phyloP scores from a whole-genome alignment of 2,797 vertebrate species.

The Danio choprae region DNA sequence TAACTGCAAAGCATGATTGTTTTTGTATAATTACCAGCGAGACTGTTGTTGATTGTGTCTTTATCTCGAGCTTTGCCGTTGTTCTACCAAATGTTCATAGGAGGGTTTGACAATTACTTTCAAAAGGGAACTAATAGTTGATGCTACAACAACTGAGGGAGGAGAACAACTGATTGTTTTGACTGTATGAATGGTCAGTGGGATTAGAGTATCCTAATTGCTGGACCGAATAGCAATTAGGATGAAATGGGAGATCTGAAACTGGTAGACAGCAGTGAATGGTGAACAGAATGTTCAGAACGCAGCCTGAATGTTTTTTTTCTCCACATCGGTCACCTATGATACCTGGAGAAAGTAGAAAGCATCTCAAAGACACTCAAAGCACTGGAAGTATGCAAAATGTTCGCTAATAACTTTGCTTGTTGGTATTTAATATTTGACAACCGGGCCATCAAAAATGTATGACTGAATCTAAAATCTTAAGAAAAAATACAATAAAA shows the following conservation, averaged over 20 bases:
- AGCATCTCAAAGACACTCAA: background rate
- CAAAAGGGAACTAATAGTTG: constrained; percentile 13
- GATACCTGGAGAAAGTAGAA: background rate
- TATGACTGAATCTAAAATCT: background rate
- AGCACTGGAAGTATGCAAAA: background rate
- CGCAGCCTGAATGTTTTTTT: background rate
- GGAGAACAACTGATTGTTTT: background rate
- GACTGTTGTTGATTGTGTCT: constrained; percentile 33
- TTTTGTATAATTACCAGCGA: constrained; percentile 28
- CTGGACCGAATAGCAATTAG: background rate
- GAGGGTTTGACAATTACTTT: constrained; percentile 19
- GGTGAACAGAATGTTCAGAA: too few species aligned
- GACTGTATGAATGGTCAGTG: background rate
- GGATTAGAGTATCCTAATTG: background rate
- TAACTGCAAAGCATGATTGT: constrained; percentile 8
- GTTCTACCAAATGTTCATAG: constrained; percentile 17
- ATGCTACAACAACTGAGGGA: background rate
- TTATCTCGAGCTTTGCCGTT: constrained; percentile 35
- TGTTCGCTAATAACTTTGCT: background rate
- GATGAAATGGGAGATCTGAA: background rate
- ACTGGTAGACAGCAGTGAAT: background rate
- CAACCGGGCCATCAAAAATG: background rate
- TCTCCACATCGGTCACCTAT: background rate
- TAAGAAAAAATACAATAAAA: background rate
- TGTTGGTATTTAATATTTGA: background rate